phyloP scores from a whole-genome alignment of 2,113 vertebrate species.

The Cromileptes altivelis region DNA sequence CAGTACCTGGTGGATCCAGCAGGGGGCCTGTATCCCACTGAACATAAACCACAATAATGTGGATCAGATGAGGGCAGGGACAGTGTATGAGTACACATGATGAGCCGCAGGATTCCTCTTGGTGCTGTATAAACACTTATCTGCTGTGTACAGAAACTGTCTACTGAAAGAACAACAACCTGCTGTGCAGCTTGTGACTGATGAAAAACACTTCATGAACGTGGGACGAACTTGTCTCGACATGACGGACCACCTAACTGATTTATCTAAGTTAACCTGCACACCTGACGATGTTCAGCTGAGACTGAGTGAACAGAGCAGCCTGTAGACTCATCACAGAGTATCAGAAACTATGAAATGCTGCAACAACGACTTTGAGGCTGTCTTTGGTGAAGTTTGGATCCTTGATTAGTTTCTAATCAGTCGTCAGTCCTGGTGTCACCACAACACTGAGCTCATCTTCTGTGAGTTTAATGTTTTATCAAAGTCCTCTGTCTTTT shows the following conservation, averaged over 20 bases:
- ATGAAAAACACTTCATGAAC: not conserved
- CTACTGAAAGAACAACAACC: not conserved
- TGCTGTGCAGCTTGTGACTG: not conserved
- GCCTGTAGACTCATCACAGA: not conserved
- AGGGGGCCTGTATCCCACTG: constrained; percentile 16
- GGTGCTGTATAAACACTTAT: constrained; percentile 33
- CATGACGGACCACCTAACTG: constrained; percentile 4
- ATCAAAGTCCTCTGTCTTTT: too few species aligned
- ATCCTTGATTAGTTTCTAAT: not conserved
- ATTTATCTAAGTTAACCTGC: constrained; percentile 6
- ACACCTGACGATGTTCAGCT: constrained; percentile 1
- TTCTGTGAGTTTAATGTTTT: too few species aligned
- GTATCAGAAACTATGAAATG: not conserved
- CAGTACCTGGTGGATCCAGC: constrained; percentile 31
- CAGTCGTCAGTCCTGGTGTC: not conserved
- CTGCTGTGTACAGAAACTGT: not conserved
- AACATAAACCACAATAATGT: constrained; percentile 28
- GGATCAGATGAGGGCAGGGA: constrained; percentile 30
- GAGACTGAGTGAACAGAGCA: not conserved
- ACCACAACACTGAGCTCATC: too few species aligned
- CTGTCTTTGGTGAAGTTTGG: not conserved
- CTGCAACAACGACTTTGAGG: not conserved
- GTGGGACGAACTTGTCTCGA: constrained; percentile 23
- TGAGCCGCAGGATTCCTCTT: constrained; percentile 26
- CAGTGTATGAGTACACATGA: constrained; percentile 9